A percentile compares a stretch with the other conserved stretches of the same genome.
Conservation (phyloP, 2,888 invertebrate species). For the Hydriomena furcata region DNA sequence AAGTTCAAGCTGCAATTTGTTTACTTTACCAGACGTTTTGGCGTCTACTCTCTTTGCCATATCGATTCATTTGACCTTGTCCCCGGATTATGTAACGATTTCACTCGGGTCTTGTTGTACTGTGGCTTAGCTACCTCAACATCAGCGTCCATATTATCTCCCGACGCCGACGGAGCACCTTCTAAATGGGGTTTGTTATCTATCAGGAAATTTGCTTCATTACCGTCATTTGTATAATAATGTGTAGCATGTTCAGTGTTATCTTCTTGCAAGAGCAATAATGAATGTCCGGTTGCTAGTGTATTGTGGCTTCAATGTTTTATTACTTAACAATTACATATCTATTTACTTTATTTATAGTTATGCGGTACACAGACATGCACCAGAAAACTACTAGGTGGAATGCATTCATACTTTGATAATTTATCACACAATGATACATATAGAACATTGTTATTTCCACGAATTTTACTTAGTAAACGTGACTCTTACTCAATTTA, state of each 20-base stretch:
- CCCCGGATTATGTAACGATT: slow-evolving; percentile 55
- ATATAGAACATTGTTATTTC: not conserved
- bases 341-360: too few species aligned
- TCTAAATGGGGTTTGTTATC: slow-evolving; percentile 15
- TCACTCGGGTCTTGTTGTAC: slow-evolving; percentile 30
- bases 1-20: slow-evolving; percentile 26
- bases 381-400: too few species aligned
- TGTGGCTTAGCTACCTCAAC: slow-evolving; percentile 38
- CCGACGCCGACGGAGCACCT: slow-evolving; percentile 2
- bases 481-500: not conserved
- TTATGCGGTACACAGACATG: too few species aligned
- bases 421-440: not conserved
- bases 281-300: slow-evolving; percentile 7
- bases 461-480: not conserved
- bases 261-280: slow-evolving; percentile 17
- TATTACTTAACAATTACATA: not conserved
- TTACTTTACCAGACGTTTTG: slow-evolving; percentile 55
- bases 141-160: slow-evolving; percentile 22
- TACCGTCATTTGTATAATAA: slow-evolving; percentile 2
- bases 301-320: not conserved
- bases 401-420: too few species aligned
- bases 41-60: slow-evolving; percentile 50
- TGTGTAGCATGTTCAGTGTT: not conserved
- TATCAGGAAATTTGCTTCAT: slow-evolving; percentile 15
- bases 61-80: slow-evolving; percentile 72